Conservation (phyloP, 2,113 vertebrate species). For the Phaethon lepturus region DNA sequence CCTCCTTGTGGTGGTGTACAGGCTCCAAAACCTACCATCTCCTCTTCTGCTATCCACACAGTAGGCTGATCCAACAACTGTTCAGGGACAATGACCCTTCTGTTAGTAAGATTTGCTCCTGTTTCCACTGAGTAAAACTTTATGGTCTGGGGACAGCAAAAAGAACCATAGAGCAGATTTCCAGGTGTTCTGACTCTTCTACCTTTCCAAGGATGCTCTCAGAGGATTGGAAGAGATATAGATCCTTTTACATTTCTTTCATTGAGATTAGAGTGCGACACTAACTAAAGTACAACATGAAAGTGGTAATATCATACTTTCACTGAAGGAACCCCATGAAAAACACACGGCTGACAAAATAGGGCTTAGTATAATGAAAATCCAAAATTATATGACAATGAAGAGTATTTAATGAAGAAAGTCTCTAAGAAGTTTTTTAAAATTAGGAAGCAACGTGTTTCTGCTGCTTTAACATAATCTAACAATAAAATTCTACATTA, state of each 20-base stretch:
- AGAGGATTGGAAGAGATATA: background rate
- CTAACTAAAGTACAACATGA: background rate
- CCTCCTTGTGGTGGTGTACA: accelerated
- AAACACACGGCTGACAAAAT: background rate
- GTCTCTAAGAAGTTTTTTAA: background rate
- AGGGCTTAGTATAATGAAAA: background rate
- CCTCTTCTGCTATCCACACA: background rate
- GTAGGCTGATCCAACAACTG: background rate
- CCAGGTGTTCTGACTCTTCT: background rate
- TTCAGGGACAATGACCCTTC: background rate
- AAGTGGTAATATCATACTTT: background rate
- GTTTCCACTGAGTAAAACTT: background rate
- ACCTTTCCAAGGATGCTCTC: background rate
- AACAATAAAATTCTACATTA: background rate
- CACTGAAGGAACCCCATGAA: background rate
- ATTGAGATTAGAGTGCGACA: background rate
- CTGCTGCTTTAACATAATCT: background rate
- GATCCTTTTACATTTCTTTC: background rate
- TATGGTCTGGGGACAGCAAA: background rate
- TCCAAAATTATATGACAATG: background rate
- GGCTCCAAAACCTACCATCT: background rate
- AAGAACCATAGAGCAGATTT: background rate
- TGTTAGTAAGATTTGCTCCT: background rate
- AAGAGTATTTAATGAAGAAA: background rate
- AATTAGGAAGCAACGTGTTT: background rate